Evolutionary conservation across 2,888 invertebrate species (phyloP).

Genomic region (Apodemia zela): DNA sequence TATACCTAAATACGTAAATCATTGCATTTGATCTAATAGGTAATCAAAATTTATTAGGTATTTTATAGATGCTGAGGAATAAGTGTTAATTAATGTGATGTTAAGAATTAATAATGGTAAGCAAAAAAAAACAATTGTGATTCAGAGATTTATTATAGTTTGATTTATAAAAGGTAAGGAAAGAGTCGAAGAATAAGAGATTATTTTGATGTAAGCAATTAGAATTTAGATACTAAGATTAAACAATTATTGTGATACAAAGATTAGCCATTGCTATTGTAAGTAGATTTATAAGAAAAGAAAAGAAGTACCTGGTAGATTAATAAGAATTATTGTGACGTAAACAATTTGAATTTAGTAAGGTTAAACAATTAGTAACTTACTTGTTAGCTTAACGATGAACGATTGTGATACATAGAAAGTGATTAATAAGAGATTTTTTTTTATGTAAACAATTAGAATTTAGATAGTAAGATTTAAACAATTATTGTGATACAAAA

Average conservation of each 20-base stretch:
- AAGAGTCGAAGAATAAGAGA: no score
- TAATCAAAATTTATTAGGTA: no score
- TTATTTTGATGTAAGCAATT: no score
- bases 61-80: no score
- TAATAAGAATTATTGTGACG: slow-evolving; percentile 4
- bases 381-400: slow-evolving; percentile 3
- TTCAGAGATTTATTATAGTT: no score
- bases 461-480: neutral
- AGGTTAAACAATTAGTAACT: slow-evolving; percentile 4
- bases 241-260: slow-evolving; percentile 4
- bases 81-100: no score
- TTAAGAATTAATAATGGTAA: no score
- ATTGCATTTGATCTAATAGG: no score
- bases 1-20: no score
- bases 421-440: slow-evolving; percentile 1
- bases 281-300: slow-evolving; percentile 4
- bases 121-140: no score
- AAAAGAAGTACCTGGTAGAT: slow-evolving; percentile 3
- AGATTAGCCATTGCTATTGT: slow-evolving; percentile 3
- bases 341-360: slow-evolving; percentile 4
- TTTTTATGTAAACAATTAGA: slow-evolving; percentile 1
- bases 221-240: slow-evolving; percentile 1
- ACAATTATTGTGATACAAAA: no score
- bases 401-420: slow-evolving; percentile 3
- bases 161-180: no score